Percentiles rank a stretch among this genome's conserved stretches.
These are phyloP conservation scores for Drosophila orena DNA, from an alignment of 1,140 invertebrate genomes.

Conservation along the genomic window DNA sequence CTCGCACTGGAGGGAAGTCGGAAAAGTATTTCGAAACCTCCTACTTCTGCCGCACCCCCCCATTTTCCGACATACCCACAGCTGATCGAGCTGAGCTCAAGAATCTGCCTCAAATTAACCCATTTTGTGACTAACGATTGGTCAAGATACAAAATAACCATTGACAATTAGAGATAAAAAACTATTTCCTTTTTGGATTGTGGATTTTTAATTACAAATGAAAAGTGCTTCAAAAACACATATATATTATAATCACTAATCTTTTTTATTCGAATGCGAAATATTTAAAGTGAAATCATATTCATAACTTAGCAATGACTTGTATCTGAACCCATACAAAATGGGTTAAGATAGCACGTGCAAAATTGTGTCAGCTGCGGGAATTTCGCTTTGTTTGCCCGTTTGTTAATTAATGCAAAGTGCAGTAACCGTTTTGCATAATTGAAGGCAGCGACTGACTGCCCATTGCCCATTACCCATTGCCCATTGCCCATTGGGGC, in stretches of 20 bases:
- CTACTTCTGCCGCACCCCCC: background rate
- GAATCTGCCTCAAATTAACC: background rate
- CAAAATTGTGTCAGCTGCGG: conserved; percentile 55
- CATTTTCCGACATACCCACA: background rate
- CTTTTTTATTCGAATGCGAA: too few relatives aligned
- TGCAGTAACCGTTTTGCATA: conserved; percentile 81
- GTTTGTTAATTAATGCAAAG: conserved; percentile 78
- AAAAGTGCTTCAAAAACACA: too few relatives aligned
- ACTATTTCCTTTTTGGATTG: too few relatives aligned
- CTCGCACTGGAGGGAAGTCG: conserved; percentile 63
- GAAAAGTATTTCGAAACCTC: conserved; percentile 37
- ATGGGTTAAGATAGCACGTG: conserved; percentile 47
- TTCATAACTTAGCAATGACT: conserved; percentile 2
- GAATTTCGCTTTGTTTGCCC: conserved; percentile 41
- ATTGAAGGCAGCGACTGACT: conserved; percentile 60
- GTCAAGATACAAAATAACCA: background rate
- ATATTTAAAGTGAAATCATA: too few relatives aligned
- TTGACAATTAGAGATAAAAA: too few relatives aligned
- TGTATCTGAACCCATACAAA: conserved; percentile 15
- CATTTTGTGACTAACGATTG: background rate
- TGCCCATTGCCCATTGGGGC: conserved; percentile 52
- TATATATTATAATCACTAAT: too few relatives aligned
- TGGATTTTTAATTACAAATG: too few relatives aligned
- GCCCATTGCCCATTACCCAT: conserved; percentile 44
- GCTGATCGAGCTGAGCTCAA: conserved; percentile 13